Evolutionary conservation across 2,888 invertebrate species (phyloP).

Genomic region (Eumerus sabulonum): DNA sequence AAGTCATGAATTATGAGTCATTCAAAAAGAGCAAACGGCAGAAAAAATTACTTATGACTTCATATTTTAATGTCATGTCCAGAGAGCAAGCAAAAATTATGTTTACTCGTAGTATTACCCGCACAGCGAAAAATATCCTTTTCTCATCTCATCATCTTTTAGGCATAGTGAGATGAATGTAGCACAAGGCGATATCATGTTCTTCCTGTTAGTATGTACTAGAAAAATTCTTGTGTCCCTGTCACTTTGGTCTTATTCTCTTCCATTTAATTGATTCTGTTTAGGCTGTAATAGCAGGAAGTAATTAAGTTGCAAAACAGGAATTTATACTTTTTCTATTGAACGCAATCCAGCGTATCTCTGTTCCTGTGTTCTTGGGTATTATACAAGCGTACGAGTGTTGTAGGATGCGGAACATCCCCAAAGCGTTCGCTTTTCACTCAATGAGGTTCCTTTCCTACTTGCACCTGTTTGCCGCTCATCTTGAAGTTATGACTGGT

Average conservation of each 20-base stretch:
- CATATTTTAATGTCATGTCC: too few species aligned
- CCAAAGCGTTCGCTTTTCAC: constrained; percentile 6
- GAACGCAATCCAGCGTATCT: not conserved
- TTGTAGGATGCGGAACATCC: not conserved
- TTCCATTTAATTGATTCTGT: not conserved
- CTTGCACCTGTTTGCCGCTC: constrained; percentile 27
- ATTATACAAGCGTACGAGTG: too few species aligned
- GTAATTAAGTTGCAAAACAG: constrained; percentile 54
- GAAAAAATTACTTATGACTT: too few species aligned
- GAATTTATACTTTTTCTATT: constrained; percentile 49
- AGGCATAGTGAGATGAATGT: too few species aligned
- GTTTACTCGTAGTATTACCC: too few species aligned
- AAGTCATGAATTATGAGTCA: too few species aligned
- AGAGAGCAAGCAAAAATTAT: too few species aligned
- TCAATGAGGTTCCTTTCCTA: not conserved
- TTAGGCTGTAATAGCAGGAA: constrained; percentile 22
- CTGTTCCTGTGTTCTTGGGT: not conserved
- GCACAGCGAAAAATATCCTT: too few species aligned
- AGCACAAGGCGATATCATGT: too few species aligned
- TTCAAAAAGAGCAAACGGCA: too few species aligned
- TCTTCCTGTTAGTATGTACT: too few species aligned
- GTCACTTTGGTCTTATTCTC: constrained; percentile 22
- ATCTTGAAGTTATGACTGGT: constrained; percentile 49
- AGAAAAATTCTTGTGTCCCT: constrained; percentile 11
- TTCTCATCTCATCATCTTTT: not conserved